A percentile compares a stretch with the other conserved stretches of the same genome.
Evolutionary conservation across 1,140 invertebrate species (phyloP).

Genomic region (Venturia canescens): DNA sequence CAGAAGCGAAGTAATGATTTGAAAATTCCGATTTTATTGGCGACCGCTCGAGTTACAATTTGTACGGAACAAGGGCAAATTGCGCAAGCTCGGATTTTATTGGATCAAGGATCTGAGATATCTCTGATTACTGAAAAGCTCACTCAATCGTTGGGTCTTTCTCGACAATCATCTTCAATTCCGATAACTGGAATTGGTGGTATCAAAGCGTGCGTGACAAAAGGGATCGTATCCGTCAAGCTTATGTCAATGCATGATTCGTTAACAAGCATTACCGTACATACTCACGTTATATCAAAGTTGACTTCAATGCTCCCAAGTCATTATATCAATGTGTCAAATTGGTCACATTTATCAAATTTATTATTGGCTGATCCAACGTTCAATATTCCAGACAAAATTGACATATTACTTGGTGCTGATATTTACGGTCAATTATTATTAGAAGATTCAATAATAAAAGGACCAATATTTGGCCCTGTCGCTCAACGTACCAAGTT

Average conservation of each 20-base stretch:
- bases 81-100: not conserved
- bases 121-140: not conserved
- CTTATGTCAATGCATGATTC: not conserved
- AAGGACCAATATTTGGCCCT: not conserved
- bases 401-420: constrained; percentile 46
- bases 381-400: not conserved
- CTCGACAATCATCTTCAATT: not conserved
- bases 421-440: constrained; percentile 43
- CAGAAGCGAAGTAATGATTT: too few species aligned
- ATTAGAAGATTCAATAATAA: not conserved
- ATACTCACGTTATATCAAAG: not conserved
- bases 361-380: constrained; percentile 43
- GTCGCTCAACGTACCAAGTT: constrained; percentile 61
- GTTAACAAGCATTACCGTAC: not conserved
- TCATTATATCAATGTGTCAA: not conserved
- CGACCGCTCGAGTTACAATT: not conserved
- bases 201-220: not conserved
- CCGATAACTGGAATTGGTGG: not conserved
- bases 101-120: not conserved
- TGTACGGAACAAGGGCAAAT: not conserved
- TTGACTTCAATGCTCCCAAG: not conserved
- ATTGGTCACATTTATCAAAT: not conserved
- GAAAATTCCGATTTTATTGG: not conserved
- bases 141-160: not conserved
- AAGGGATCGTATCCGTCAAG: not conserved